These are phyloP conservation scores for Palythoa grandis DNA, from an alignment of 92 coral and sea anemone species.

Conservation along the genomic window DNA sequence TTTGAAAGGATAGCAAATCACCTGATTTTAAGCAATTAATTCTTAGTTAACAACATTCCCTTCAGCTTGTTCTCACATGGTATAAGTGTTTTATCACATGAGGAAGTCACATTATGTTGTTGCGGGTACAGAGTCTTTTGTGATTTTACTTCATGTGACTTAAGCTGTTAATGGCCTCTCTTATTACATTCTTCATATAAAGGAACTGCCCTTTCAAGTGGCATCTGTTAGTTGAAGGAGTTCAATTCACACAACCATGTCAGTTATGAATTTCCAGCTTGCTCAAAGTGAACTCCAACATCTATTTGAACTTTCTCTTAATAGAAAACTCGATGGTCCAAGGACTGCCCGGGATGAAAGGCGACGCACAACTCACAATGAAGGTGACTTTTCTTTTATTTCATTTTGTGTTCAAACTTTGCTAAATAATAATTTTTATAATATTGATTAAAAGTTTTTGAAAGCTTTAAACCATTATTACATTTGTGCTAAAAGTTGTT, in stretches of 20 bases:
- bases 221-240: not conserved
- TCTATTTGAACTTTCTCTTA: conserved; percentile 53
- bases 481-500: not conserved
- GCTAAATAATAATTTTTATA: not conserved
- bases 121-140: not conserved
- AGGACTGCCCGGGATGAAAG: conserved; percentile 93
- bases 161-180: not conserved
- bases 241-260: not conserved
- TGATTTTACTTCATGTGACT: conserved; percentile 8
- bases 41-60: not conserved
- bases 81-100: conserved; percentile 6
- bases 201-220: not conserved
- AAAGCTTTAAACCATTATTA: not conserved
- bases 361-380: conserved; percentile 97
- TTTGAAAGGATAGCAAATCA: not conserved
- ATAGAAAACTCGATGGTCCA: conserved; percentile 94
- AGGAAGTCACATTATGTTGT: not conserved
- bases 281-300: conserved; percentile 13
- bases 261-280: conserved; percentile 10
- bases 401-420: not conserved
- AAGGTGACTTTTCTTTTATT: conserved; percentile 56
- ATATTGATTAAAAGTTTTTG: not conserved
- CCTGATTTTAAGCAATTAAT: not conserved
- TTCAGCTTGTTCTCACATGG: conserved; percentile 17
- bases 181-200: not conserved